A percentile compares a stretch with the other conserved stretches of the same genome.
These are phyloP conservation scores for Ischnura elegans DNA, from an alignment of 2,888 invertebrate species.

Conservation along the genomic window DNA sequence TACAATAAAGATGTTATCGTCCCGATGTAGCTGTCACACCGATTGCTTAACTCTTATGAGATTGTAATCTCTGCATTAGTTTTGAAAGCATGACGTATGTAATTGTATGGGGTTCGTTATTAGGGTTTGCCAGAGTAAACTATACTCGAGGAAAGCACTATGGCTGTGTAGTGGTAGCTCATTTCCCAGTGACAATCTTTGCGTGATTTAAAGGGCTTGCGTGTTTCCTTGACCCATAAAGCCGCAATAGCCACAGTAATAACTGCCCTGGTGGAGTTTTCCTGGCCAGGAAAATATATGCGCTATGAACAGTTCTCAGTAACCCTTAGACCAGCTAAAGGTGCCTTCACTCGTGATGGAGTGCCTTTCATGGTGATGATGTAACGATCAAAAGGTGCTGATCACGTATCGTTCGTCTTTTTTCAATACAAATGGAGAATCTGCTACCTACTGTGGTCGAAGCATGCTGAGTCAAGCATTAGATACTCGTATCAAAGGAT, in stretches of 20 bases:
- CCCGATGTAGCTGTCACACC: too few species aligned
- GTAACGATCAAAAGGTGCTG: not conserved
- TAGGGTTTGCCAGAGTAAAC: not conserved
- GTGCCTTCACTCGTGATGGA: not conserved
- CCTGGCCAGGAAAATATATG: not conserved
- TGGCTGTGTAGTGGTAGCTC: not conserved
- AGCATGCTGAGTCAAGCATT: too few species aligned
- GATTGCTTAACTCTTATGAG: too few species aligned
- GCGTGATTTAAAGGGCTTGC: not conserved
- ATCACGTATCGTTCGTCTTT: not conserved
- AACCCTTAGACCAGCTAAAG: not conserved
- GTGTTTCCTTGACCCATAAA: not conserved
- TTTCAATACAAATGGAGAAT: too few species aligned
- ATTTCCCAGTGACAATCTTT: not conserved
- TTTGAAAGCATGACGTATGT: too few species aligned
- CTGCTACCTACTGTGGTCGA: too few species aligned
- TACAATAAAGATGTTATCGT: too few species aligned
- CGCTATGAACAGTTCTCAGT: not conserved
- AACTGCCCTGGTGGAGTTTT: not conserved
- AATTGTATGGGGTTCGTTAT: too few species aligned
- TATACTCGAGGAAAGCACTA: not conserved
- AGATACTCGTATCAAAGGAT: too few species aligned
- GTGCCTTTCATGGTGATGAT: not conserved
- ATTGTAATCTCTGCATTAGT: too few species aligned
- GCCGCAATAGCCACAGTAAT: not conserved